phyloP scores from a whole-genome alignment of 2,888 invertebrate genomes.

The Aproaerema taeniolella region DNA sequence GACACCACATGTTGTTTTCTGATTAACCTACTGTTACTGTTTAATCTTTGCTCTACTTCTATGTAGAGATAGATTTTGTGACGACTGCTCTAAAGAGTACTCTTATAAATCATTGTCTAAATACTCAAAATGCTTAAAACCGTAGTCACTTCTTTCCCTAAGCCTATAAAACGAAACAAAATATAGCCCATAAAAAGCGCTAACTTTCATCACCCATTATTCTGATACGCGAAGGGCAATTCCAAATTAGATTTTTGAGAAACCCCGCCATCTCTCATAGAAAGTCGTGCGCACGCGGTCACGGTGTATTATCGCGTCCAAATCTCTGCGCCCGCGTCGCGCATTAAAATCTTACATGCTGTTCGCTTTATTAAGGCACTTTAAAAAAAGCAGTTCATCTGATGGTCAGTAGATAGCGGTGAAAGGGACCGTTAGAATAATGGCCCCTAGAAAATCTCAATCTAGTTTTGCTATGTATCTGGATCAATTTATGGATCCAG shows the following conservation, averaged over 20 bases:
- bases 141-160: too few species aligned
- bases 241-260: constrained; percentile 42
- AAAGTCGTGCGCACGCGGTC: constrained; percentile 69
- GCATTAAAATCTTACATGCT: constrained; percentile 73
- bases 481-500: constrained; percentile 41
- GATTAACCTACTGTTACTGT: too few species aligned
- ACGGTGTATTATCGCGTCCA: constrained; percentile 69
- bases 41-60: too few species aligned
- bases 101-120: too few species aligned
- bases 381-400: constrained; percentile 65
- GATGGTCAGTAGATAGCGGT: constrained; percentile 75
- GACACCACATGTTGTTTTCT: too few species aligned
- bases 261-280: constrained; percentile 44
- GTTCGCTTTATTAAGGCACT: constrained; percentile 69
- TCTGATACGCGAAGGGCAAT: constrained; percentile 31
- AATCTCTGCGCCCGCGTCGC: constrained; percentile 60
- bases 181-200: too few species aligned
- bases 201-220: constrained; percentile 14
- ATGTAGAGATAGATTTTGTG: too few species aligned
- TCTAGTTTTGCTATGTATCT: constrained; percentile 43
- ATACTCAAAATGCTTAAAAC: too few species aligned
- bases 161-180: too few species aligned
- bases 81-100: too few species aligned
- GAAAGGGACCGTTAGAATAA: constrained; percentile 74
- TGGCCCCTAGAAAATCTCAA: constrained; percentile 59